These are phyloP conservation scores for Patella caerulea DNA, from an alignment of 2,888 invertebrate genomes.

Conservation along the genomic window DNA sequence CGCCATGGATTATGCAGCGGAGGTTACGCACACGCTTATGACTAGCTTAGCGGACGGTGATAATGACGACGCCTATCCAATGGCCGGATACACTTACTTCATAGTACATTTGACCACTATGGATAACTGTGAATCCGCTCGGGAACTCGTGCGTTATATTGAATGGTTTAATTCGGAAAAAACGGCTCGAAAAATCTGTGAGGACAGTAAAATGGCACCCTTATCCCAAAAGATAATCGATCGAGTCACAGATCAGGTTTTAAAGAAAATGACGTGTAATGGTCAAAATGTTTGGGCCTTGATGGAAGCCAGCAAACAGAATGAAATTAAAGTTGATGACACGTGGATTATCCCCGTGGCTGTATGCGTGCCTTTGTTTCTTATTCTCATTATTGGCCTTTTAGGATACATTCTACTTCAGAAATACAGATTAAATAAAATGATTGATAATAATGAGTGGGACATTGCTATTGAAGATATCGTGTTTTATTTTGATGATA, in stretches of 20 bases:
- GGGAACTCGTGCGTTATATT: constrained; percentile 61
- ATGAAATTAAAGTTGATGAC: constrained; percentile 39
- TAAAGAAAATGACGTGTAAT: constrained; percentile 53
- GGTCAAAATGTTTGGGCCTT: constrained; percentile 46
- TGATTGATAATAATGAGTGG: constrained; percentile 57
- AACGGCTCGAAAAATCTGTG: constrained; percentile 37
- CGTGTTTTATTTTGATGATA: constrained; percentile 49
- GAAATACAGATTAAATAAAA: constrained; percentile 43
- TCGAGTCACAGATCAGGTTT: constrained; percentile 37
- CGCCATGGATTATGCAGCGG: constrained; percentile 47
- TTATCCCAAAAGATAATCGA: constrained; percentile 40
- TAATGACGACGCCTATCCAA: constrained; percentile 44
- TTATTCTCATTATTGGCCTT: constrained; percentile 37
- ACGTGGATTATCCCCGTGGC: constrained; percentile 50
- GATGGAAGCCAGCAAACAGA: constrained; percentile 41
- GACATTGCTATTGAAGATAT: constrained; percentile 58
- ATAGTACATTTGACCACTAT: constrained; percentile 46
- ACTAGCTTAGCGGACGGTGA: constrained; percentile 29
- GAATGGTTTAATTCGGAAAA: constrained; percentile 54
- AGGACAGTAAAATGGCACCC: constrained; percentile 47
- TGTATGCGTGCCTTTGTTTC: constrained; percentile 38
- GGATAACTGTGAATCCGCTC: constrained; percentile 50
- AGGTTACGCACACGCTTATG: constrained; percentile 29
- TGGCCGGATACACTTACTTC: constrained; percentile 64
- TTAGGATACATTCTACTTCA: constrained; percentile 47